Evolutionary conservation across 2,797 vertebrate species (phyloP).

Genomic region (Lophura swinhoii): DNA sequence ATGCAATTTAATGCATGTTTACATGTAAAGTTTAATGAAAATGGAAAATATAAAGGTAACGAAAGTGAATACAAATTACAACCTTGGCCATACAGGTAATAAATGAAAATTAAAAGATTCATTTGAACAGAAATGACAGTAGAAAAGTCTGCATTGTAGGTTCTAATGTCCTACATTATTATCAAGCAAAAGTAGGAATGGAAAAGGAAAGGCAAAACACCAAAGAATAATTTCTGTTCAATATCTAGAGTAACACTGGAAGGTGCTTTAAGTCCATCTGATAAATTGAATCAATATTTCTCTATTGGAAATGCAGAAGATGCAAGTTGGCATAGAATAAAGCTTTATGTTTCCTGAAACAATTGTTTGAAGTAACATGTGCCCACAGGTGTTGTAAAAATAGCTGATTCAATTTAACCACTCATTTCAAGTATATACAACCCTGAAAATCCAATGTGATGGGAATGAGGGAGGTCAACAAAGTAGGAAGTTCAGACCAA

Average conservation of each 20-base stretch:
- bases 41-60: fast-evolving
- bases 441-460: neutral
- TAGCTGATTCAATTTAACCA: neutral
- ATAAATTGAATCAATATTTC: neutral
- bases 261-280: neutral
- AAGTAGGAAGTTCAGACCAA: neutral
- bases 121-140: neutral
- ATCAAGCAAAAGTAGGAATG: neutral
- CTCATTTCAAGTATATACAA: neutral
- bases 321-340: neutral
- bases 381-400: neutral
- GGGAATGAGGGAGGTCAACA: neutral
- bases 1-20: fast-evolving
- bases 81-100: neutral
- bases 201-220: neutral
- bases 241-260: neutral
- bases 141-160: neutral
- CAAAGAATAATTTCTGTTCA: neutral
- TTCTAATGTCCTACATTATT: neutral
- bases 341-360: neutral
- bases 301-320: neutral
- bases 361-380: neutral
- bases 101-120: neutral
- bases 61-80: neutral
- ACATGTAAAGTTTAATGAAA: neutral